Evolutionary conservation across 2,113 vertebrate species (phyloP), one percentile per base, ranked within the genome.

Genomic region (Irena cyanogastra): DNA sequence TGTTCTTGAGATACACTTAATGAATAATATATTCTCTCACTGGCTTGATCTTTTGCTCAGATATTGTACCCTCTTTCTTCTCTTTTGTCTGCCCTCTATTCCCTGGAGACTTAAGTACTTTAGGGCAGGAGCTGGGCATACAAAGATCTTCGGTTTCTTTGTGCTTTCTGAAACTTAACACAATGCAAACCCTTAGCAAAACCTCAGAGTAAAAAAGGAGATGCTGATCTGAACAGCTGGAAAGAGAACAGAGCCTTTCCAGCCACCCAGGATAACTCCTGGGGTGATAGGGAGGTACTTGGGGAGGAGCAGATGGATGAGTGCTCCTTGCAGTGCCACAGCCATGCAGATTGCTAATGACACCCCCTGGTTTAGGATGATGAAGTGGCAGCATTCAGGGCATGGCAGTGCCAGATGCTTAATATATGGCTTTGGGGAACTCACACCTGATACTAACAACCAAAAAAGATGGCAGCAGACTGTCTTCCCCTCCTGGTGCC

Each of bases 11-110:
- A 70, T 86, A 69, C 21, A 74, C 42, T 88, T 95, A 80, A 86
- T 95, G 82, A 93, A 94, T 92, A 94, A 92, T 92, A 50, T 31
- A 94, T 83, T 72, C 76, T 85, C 56, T 86, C 63, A 80, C 39
- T 82, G 70, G 71, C 85, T 90, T 92, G 92, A 92, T 95, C 76
- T 81, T 90, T 85, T 88, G 63, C 68, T 93, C 16, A 64, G 92
- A 77, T 93, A 81, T 39, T 83, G 71, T 80, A 61, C 63, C 33
- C 7, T 80, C 42, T 93, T 86, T 63, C 61, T 80, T 94, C 42
- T 71, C 74, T 41, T 88, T 93, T 94, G 88, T 90, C 79, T 97
- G 71, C 39, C 64, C 76, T 90, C 45, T n/a, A 3, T 50, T 81
- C 89, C 76, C 79, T 39, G 20, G 85, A 90, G 88, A 63, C 50